phyloP scores from a whole-genome alignment of 2,113 vertebrate species.

The Rhinogobius similis region DNA sequence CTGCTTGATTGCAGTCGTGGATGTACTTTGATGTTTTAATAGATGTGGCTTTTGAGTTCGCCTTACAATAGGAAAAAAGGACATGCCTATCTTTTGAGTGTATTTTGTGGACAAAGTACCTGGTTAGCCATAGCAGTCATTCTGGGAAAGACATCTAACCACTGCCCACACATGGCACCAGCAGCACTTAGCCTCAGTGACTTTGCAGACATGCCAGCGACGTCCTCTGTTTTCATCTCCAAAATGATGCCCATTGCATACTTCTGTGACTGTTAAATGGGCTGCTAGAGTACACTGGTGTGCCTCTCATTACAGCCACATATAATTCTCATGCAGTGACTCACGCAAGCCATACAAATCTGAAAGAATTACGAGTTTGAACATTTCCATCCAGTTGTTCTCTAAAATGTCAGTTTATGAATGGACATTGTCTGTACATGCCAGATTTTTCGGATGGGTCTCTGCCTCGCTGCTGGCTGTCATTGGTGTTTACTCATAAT shows the following conservation, averaged over 20 bases:
- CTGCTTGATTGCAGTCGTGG: too few relatives aligned
- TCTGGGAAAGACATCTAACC: slow-evolving; percentile 21
- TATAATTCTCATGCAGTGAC: slow-evolving; percentile 61
- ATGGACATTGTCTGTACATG: slow-evolving; percentile 29
- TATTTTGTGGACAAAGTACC: neutral
- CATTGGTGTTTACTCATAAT: slow-evolving; percentile 42
- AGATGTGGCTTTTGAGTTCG: slow-evolving; percentile 1
- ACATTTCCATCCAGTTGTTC: slow-evolving; percentile 38
- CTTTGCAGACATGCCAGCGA: slow-evolving; percentile 45
- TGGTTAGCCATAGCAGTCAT: slow-evolving; percentile 1
- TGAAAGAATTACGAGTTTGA: slow-evolving; percentile 45
- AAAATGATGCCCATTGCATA: slow-evolving; percentile 52
- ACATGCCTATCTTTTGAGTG: neutral
- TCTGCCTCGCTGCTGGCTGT: slow-evolving; percentile 13
- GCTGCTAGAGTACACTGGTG: slow-evolving; percentile 36
- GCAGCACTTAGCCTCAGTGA: slow-evolving; percentile 39
- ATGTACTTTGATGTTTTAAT: neutral
- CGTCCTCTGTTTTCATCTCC: slow-evolving; percentile 46
- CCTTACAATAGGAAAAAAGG: neutral
- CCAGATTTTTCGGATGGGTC: slow-evolving; percentile 13
- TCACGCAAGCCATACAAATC: slow-evolving; percentile 39
- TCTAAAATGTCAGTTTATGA: slow-evolving; percentile 27
- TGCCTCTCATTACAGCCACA: slow-evolving; percentile 60
- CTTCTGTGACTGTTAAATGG: slow-evolving; percentile 59
- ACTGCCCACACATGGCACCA: slow-evolving; percentile 46